Evolutionary conservation across 2,113 vertebrate species (phyloP).

Genomic region (Pteropus alecto): DNA sequence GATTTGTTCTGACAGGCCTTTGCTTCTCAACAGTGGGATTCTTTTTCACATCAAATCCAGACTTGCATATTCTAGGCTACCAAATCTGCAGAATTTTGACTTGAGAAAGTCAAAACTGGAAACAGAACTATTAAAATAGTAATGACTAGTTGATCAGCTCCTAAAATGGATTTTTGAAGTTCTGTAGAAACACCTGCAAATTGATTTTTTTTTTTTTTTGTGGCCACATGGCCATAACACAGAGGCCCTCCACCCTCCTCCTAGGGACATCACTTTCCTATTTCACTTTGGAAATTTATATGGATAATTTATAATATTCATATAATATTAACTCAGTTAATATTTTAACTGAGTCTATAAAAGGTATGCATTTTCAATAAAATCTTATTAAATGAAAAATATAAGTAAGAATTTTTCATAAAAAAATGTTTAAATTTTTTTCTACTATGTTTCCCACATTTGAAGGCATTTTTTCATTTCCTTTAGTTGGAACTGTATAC

Average conservation of each 20-base stretch:
- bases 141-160: neutral
- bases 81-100: neutral
- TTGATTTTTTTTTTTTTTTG: neutral
- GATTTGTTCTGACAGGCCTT: constrained; percentile 43
- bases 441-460: neutral
- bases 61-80: neutral
- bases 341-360: neutral
- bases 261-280: fast-evolving
- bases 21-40: constrained; percentile 37
- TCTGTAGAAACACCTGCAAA: neutral
- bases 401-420: neutral
- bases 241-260: fast-evolving
- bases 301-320: neutral
- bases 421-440: neutral
- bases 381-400: neutral
- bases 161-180: neutral
- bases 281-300: neutral
- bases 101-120: neutral
- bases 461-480: neutral
- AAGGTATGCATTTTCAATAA: neutral
- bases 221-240: too few relatives aligned
- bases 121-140: neutral
- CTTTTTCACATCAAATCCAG: neutral
- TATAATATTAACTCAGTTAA: too few relatives aligned
- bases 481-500: neutral